Evolutionary conservation across 1,140 invertebrate genomes (phyloP).

Genomic region (Cydia amplana): DNA sequence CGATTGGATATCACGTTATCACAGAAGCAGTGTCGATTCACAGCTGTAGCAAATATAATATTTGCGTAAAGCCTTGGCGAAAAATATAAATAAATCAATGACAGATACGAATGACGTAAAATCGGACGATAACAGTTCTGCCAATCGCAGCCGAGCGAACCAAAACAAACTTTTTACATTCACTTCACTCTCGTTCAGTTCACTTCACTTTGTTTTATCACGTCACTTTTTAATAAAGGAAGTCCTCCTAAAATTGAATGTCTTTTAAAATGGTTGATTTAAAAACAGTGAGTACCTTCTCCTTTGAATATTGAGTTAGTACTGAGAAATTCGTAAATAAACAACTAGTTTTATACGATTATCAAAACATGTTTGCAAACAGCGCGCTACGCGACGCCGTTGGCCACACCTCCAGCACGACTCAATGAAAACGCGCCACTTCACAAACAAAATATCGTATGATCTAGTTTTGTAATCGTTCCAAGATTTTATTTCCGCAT

Average conservation of each 20-base stretch:
- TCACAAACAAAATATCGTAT: slow-evolving; percentile 69
- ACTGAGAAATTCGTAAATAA: neutral
- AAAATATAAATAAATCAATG: slow-evolving; percentile 65
- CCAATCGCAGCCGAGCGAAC: slow-evolving; percentile 52
- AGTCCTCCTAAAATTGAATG: neutral
- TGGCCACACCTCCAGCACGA: slow-evolving; percentile 60
- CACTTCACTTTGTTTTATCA: slow-evolving; percentile 22
- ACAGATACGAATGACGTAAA: slow-evolving; percentile 62
- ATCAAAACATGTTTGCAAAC: slow-evolving; percentile 65
- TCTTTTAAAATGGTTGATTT: neutral
- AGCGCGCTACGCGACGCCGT: slow-evolving; percentile 40
- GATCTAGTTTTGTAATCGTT: slow-evolving; percentile 58
- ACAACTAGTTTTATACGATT: slow-evolving; percentile 54
- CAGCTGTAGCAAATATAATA: slow-evolving; percentile 15
- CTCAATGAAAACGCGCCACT: slow-evolving; percentile 53
- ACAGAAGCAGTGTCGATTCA: neutral
- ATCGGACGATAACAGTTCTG: slow-evolving; percentile 63
- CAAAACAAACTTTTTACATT: slow-evolving; percentile 49
- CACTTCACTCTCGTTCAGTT: slow-evolving; percentile 27
- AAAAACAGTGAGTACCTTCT: neutral
- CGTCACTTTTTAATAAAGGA: slow-evolving; percentile 10
- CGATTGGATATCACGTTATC: slow-evolving; percentile 14
- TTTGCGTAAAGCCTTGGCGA: slow-evolving; percentile 45
- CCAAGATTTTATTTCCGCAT: slow-evolving; percentile 49
- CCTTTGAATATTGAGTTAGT: slow-evolving; percentile 8